Conservation (phyloP, 2,797 vertebrate species). For the Taeniopygia guttata region DNA sequence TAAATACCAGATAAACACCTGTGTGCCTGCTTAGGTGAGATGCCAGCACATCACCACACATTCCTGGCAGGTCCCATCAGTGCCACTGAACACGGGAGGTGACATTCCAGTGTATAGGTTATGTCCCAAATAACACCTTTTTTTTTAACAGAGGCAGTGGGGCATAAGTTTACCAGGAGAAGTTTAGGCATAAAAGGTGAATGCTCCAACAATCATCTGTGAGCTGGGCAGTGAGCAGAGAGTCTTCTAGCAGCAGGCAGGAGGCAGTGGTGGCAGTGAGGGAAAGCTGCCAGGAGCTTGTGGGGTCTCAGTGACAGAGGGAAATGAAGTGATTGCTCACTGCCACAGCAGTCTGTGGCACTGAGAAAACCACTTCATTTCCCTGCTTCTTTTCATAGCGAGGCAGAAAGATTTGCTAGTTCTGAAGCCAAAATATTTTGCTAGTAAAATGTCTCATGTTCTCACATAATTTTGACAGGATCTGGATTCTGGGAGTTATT, state of each 20-base stretch:
- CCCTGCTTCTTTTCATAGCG: not conserved
- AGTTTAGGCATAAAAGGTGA: not conserved
- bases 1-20: not conserved
- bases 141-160: not conserved
- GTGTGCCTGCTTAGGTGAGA: not conserved
- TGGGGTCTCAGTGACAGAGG: not conserved
- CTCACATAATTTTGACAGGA: slow-evolving; percentile 44
- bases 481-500: slow-evolving; percentile 21
- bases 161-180: not conserved
- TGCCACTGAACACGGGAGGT: not conserved
- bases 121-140: fast-evolving
- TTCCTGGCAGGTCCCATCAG: fast-evolving
- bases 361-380: not conserved
- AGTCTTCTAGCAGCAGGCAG: not conserved
- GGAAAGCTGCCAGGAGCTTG: not conserved
- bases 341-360: not conserved
- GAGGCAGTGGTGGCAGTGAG: not conserved
- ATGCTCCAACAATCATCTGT: not conserved
- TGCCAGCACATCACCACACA: too few relatives aligned
- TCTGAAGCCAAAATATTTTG: slow-evolving; percentile 52
- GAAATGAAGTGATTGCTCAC: not conserved
- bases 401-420: slow-evolving; percentile 6
- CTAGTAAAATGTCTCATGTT: slow-evolving; percentile 27
- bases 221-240: fast-evolving
- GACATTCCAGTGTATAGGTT: not conserved